These are phyloP conservation scores for Hypotaenidia philippensis DNA, from an alignment of 2,797 vertebrate species.

Conservation along the genomic window DNA sequence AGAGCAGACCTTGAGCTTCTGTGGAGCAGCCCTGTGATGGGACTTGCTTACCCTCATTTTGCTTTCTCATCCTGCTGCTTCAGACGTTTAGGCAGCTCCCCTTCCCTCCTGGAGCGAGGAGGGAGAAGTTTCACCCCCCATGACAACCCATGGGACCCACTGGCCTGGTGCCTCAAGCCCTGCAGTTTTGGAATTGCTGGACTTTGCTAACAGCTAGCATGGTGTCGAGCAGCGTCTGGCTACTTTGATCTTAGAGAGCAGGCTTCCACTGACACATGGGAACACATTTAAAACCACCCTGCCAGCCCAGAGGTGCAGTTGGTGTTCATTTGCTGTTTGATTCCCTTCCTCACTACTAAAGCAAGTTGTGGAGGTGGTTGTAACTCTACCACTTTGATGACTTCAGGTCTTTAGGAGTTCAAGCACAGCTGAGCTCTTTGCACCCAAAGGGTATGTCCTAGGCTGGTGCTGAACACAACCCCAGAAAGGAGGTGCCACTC, in stretches of 20 bases:
- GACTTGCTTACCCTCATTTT: neutral
- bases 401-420: neutral
- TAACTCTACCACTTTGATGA: neutral
- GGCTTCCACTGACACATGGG: neutral
- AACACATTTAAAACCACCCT: neutral
- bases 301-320: neutral
- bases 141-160: neutral
- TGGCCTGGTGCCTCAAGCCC: neutral
- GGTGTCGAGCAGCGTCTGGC: neutral
- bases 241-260: neutral
- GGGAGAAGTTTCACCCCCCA: neutral
- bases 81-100: neutral
- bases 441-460: neutral
- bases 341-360: neutral
- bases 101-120: fast-evolving
- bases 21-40: neutral
- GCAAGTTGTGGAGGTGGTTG: neutral
- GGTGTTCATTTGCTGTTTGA: neutral
- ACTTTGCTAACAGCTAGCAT: neutral
- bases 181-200: neutral
- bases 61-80: neutral
- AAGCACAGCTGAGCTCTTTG: neutral
- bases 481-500: neutral
- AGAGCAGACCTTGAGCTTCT: neutral
- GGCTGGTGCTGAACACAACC: neutral